Evolutionary conservation across 2,888 invertebrate species (phyloP), one percentile per base, ranked within the genome.

Genomic region (Lampropteryx suffumata): DNA sequence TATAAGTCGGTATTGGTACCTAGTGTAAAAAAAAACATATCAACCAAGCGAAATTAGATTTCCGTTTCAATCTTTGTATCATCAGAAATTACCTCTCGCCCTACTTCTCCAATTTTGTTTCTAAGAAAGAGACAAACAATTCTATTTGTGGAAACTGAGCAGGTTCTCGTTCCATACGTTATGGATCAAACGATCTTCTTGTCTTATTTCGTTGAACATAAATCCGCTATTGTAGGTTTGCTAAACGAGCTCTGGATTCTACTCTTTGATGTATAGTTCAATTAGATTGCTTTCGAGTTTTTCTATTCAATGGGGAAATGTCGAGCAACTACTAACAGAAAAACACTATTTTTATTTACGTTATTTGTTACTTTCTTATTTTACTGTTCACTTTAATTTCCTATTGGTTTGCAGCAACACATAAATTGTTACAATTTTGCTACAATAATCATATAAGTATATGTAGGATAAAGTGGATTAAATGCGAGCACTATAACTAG

Each of bases 211-310:
- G 34, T 17, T 24, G 6, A 29, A 53, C 32, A 49, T 21, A 42
- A 53, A 53, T 48, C 14, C 41, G 14, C 35, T 32, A 37, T 43
- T 39, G 34, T 48, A 43, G 40, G 43, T 39, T 32, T 35, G 17
- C 34, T 26, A 24, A 36, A 32, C 14, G 33, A 32, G 32, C 8
- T 14, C 43, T 28, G 36, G 45, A 17, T 37, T 17, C 8, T 33
- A 33, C 28, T 39, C 45, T 28, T 47, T 43, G 49, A 41, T 48
- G 35, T 32, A 47, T 11, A 37, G 48, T 49, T 54, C 42, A 42
- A 46, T 49, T 49, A 49, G 14, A 37, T 34, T 45, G 14, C 8
- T 27, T 28, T 12, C 9, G 36, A 26, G 26, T 27, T 37, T 27
- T 37, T 9, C 12, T 21, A 21, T 32, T 32, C 28, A 12, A 3